Evolutionary conservation across 2,113 vertebrate genomes (phyloP).

Genomic region (Elgaria multicarinata): DNA sequence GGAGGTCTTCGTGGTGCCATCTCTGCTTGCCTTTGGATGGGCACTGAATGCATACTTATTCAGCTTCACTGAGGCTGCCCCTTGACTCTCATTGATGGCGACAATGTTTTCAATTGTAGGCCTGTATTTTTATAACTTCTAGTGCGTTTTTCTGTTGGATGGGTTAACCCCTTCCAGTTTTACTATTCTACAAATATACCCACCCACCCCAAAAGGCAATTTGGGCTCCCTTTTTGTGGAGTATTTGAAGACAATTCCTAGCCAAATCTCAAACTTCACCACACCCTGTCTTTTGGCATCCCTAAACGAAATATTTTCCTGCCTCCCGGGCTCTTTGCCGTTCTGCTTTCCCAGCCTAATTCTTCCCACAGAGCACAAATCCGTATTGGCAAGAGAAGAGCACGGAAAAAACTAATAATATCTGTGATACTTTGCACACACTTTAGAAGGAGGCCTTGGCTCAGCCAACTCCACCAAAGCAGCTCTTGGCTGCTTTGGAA

Average conservation of each 20-base stretch:
- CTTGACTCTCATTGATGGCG: too few species aligned
- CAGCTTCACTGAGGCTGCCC: too few species aligned
- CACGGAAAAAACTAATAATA: neutral
- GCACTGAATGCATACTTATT: too few species aligned
- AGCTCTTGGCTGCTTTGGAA: neutral
- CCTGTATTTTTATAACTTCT: too few species aligned
- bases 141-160: too few species aligned
- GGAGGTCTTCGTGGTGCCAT: too few species aligned
- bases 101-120: too few species aligned
- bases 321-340: conserved; percentile 30
- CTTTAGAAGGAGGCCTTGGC: neutral
- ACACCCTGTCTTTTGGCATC: conserved; percentile 46
- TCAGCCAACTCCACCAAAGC: neutral
- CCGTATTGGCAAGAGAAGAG: neutral
- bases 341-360: conserved; percentile 5
- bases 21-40: too few species aligned
- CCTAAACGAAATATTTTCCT: conserved; percentile 8
- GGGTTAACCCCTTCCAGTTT: neutral
- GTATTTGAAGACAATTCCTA: neutral
- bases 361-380: neutral
- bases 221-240: neutral
- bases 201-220: neutral
- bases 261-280: conserved; percentile 14
- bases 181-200: neutral
- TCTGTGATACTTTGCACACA: too few species aligned